Percentiles rank a stretch among this genome's conserved stretches.
Evolutionary conservation across 1,140 invertebrate genomes (phyloP).

Genomic region (Cherax quadricarinatus): DNA sequence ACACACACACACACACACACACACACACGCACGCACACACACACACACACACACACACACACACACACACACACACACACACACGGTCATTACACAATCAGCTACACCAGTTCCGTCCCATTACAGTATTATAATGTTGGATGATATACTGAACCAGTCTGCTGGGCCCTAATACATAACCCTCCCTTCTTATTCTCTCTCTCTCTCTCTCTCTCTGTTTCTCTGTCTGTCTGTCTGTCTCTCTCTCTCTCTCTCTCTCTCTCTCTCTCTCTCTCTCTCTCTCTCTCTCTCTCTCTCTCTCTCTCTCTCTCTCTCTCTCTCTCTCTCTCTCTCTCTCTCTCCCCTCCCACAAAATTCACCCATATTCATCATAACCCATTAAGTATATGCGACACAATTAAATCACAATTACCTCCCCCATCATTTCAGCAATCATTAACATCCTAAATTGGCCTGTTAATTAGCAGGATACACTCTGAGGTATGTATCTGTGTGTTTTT

Average conservation of each 20-base stretch:
- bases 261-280: not conserved
- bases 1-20: not conserved
- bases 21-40: slow-evolving; percentile 9
- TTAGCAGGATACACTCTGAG: no score
- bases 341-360: not conserved
- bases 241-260: not conserved
- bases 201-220: not conserved
- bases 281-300: not conserved
- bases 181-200: not conserved
- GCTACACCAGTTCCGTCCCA: no score
- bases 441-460: no score
- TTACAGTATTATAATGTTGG: no score
- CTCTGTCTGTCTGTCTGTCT: not conserved
- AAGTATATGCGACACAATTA: not conserved
- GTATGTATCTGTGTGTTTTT: no score
- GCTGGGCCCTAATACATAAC: no score
- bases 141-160: no score
- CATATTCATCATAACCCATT: not conserved
- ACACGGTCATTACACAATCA: no score
- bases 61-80: slow-evolving; percentile 12
- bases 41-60: slow-evolving; percentile 28
- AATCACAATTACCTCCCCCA: not conserved
- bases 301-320: slow-evolving; percentile 23
- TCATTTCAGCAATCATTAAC: not conserved
- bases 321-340: slow-evolving; percentile 20